Percentiles rank a stretch among this genome's conserved stretches.
phyloP scores from a whole-genome alignment of 1,140 invertebrate species.

The Sweltsa coloradensis region DNA sequence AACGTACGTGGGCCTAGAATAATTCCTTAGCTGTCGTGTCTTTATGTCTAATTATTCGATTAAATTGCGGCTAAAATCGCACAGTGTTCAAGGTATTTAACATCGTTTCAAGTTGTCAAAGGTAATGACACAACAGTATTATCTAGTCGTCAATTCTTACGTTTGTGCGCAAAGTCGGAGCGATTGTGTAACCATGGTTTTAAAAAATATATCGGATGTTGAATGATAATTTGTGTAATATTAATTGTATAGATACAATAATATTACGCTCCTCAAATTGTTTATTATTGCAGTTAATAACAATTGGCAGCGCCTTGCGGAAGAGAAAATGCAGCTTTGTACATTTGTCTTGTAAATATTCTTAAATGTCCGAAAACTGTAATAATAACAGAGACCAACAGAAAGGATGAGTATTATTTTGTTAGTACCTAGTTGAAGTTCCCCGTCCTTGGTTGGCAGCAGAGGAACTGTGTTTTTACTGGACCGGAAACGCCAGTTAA shows the following conservation, averaged over 20 bases:
- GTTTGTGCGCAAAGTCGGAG: conserved; percentile 5
- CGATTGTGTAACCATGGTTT: conserved; percentile 3
- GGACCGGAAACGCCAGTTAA: too few species aligned
- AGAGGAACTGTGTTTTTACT: too few species aligned
- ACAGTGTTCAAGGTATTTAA: neutral
- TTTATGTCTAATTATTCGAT: neutral
- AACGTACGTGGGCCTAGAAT: neutral
- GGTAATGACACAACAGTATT: conserved; percentile 9
- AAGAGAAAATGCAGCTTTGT: conserved; percentile 13
- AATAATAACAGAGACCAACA: too few species aligned
- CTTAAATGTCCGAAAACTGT: conserved; percentile 8
- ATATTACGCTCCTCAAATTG: conserved; percentile 4
- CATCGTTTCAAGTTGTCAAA: neutral
- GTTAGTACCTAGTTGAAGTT: too few species aligned
- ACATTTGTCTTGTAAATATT: conserved; percentile 15
- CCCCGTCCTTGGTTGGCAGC: too few species aligned
- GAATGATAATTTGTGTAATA: conserved; percentile 5
- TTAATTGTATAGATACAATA: conserved; percentile 3
- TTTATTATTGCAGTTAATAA: conserved; percentile 7
- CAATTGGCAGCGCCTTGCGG: too few species aligned
- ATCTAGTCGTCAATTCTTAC: conserved; percentile 12
- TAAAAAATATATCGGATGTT: conserved; percentile 1
- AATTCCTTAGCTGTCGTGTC: neutral
- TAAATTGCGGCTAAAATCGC: neutral
- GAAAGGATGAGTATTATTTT: too few species aligned